Evolutionary conservation across 2,888 invertebrate genomes (phyloP).

Genomic region (Eupithecia tripunctaria): DNA sequence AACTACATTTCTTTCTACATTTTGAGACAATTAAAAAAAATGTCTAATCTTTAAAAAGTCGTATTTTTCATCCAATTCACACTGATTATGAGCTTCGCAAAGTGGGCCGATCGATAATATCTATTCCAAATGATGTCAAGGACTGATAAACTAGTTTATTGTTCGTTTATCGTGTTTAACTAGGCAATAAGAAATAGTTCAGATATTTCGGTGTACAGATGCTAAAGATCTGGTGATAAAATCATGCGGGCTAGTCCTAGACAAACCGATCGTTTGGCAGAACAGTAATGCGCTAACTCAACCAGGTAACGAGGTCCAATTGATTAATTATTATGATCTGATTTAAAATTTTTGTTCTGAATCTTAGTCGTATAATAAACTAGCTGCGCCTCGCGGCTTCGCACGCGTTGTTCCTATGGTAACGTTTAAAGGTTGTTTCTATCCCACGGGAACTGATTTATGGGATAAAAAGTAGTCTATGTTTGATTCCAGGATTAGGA

Average conservation of each 20-base stretch:
- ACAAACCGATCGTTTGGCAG: background rate
- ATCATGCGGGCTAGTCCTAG: constrained; percentile 19
- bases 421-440: no score
- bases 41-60: background rate
- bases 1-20: no score
- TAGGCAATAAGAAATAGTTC: constrained; percentile 18
- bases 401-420: no score
- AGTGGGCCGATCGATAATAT: constrained; percentile 45
- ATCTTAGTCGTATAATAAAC: no score
- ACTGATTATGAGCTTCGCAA: constrained; percentile 25
- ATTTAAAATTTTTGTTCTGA: background rate
- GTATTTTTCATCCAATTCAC: constrained; percentile 1
- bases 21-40: no score
- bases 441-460: no score
- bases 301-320: background rate
- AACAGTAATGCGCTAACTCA: background rate
- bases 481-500: no score
- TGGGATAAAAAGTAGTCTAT: no score
- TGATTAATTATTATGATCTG: background rate
- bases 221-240: constrained; percentile 25
- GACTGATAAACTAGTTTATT: constrained; percentile 47
- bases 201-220: constrained; percentile 31
- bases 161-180: constrained; percentile 14
- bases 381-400: no score
- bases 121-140: constrained; percentile 54